Conservation (phyloP, 2,113 vertebrate genomes). For the Atherinomorus stipes region DNA sequence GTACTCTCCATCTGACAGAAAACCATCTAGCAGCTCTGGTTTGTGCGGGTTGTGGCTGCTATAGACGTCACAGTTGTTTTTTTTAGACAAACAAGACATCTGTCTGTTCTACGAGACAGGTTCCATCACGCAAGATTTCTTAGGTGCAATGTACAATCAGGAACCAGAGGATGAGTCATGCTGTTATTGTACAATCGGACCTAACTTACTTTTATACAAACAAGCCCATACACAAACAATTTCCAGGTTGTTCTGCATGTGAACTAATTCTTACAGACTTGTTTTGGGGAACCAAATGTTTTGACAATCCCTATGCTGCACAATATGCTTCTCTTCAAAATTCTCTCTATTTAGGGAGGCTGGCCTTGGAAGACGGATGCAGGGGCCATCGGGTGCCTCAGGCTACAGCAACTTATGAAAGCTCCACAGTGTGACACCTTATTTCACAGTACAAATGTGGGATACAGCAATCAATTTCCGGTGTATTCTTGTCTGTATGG, state of each 20-base stretch:
- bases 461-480: slow-evolving; percentile 65
- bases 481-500: slow-evolving; percentile 35
- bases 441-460: slow-evolving; percentile 61
- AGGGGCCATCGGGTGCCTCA: slow-evolving; percentile 42
- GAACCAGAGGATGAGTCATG: slow-evolving; percentile 1
- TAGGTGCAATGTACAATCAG: background rate
- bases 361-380: slow-evolving; percentile 43
- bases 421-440: slow-evolving; percentile 42
- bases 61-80: slow-evolving; percentile 27
- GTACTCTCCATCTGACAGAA: background rate
- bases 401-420: slow-evolving; percentile 65
- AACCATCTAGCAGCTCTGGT: slow-evolving; percentile 28
- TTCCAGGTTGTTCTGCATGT: slow-evolving; percentile 2
- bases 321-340: slow-evolving; percentile 33
- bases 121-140: slow-evolving; percentile 10
- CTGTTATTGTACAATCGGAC: background rate
- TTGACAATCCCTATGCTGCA: slow-evolving; percentile 28
- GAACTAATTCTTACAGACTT: slow-evolving; percentile 22
- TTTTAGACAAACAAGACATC: slow-evolving; percentile 14
- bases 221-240: slow-evolving; percentile 9
- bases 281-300: slow-evolving; percentile 23
- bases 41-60: slow-evolving; percentile 22
- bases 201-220: slow-evolving; percentile 6
- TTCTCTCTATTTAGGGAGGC: slow-evolving; percentile 35
- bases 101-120: slow-evolving; percentile 25